phyloP scores from a whole-genome alignment of 2,113 vertebrate genomes.

The Rynchops niger region DNA sequence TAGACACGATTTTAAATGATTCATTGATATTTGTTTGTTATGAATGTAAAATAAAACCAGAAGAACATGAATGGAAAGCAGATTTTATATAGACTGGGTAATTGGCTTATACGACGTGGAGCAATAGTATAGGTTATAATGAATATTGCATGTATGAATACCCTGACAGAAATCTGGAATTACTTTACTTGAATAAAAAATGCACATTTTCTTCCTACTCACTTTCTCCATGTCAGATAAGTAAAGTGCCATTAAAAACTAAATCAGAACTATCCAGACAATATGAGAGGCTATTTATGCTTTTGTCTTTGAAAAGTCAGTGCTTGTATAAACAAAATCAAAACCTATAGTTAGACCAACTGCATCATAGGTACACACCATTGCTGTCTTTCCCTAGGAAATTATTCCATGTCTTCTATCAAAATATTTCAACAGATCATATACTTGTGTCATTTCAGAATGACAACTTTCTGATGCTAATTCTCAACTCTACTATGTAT shows the following conservation, averaged over 20 bases:
- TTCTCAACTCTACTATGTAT: background rate
- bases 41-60: background rate
- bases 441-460: background rate
- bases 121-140: background rate
- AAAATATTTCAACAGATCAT: background rate
- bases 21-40: background rate
- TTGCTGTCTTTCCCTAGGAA: background rate
- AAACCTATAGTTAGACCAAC: background rate
- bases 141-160: background rate
- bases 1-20: conserved; percentile 3
- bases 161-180: background rate
- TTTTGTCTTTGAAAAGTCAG: background rate
- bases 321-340: background rate
- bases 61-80: background rate
- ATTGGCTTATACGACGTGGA: background rate
- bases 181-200: background rate
- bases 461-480: background rate
- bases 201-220: background rate
- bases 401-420: background rate
- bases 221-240: background rate
- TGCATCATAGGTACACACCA: background rate
- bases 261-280: background rate
- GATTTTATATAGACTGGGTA: background rate
- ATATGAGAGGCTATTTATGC: background rate
- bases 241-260: background rate